Evolutionary conservation across 2,797 vertebrate genomes (phyloP), one percentile per base, ranked within the genome.

Genomic region (Oryzias sinensis): DNA sequence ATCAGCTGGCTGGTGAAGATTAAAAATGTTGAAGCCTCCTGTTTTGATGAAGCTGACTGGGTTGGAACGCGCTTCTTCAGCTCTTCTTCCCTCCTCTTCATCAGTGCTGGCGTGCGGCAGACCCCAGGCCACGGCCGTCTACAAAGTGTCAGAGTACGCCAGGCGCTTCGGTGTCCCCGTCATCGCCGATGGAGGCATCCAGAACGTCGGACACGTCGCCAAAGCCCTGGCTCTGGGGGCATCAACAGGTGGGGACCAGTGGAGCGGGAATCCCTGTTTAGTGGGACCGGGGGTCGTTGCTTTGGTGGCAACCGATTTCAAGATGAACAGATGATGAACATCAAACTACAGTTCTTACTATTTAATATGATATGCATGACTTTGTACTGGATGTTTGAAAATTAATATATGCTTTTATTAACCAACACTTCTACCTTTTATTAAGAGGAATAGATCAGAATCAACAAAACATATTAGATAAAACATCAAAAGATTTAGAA

Each of bases 41-140:
- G 29, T 2, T 11, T 33, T 9, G 9, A 11, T 37, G 33, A 16
- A 24, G 16, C 14, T 22, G 13, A 15, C 7, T 6, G n/a, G 6
- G 13, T 52, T 40, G 14, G 37, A 42, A 46, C 9, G 16, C 15
- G 45, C 41, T 22, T 45, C 37, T 18, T n/a, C 17, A 7, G 5
- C 4, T 17, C 1, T 2, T 22, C 43, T 22, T 53, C 49, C 54
- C 1, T 80, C 29, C n/a, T 27, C 37, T 8, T 22, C 5, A 2
- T 14, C 64, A 98, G 97, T 99, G 84, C 78, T 98, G 86, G 97
- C 97, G 0, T 98, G 96, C 0, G 96, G 97, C 41, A 91, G 97
- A 50, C 95, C 97, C 37, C 97, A 99, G 90, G 97, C 96, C 74
- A 99, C 97, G 0, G 97, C 97, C 0, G 96, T 99, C n/a, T 99